Percentiles rank a stretch among this genome's conserved stretches.
These are phyloP conservation scores for Drosophila nasuta DNA, from an alignment of 1,140 invertebrate species.

Conservation along the genomic window DNA sequence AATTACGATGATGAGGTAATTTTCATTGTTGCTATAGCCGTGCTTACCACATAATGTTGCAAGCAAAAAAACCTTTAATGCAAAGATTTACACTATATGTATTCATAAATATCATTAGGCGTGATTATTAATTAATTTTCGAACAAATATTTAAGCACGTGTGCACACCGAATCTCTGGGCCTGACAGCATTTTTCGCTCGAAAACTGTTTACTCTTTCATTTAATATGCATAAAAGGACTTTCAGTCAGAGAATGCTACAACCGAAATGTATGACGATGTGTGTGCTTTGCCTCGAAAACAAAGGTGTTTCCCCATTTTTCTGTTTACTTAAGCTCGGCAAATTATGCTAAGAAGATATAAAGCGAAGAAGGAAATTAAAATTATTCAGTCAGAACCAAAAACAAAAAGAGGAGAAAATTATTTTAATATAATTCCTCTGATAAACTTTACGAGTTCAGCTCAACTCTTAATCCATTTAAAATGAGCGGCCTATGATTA, in stretches of 20 bases:
- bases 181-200: constrained; percentile 1
- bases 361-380: constrained; percentile 10
- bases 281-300: background rate
- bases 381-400: background rate
- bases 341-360: constrained; percentile 9
- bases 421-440: constrained; percentile 20
- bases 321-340: background rate
- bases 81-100: constrained; percentile 9
- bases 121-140: constrained; percentile 79
- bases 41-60: background rate
- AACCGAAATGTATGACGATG: background rate
- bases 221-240: constrained; percentile 25
- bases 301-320: constrained; percentile 1
- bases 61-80: constrained; percentile 5
- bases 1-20: constrained; percentile 84
- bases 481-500: background rate
- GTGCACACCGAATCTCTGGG: constrained; percentile 23
- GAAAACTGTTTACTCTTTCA: background rate
- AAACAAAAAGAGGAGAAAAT: constrained; percentile 1
- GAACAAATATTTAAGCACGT: constrained; percentile 64
- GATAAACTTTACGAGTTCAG: constrained; percentile 10
- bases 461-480: constrained; percentile 1
- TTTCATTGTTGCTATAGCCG: constrained; percentile 62
- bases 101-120: constrained; percentile 64
- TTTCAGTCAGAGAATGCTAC: constrained; percentile 15